Evolutionary conservation across 2,888 invertebrate species (phyloP).

Genomic region (Epinotia nisella): DNA sequence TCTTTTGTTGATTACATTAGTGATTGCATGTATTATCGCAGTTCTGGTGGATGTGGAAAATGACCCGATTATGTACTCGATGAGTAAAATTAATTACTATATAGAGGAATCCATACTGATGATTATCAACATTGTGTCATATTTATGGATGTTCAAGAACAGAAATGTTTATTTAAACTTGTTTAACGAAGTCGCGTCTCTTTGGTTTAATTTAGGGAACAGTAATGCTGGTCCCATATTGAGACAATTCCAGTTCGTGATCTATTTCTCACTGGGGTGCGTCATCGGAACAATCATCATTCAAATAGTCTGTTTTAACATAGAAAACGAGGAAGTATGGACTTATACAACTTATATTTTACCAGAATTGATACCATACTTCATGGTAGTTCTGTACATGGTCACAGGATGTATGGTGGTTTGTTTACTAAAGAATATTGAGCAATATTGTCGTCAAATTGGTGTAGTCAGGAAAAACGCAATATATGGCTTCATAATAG

Average conservation of each 20-base stretch:
- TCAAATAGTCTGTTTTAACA: background rate
- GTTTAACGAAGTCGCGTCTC: background rate
- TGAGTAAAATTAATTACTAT: background rate
- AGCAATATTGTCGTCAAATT: background rate
- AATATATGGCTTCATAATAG: background rate
- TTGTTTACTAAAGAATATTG: background rate
- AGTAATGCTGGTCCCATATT: background rate
- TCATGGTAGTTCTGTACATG: background rate
- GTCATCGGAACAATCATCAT: background rate
- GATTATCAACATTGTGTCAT: background rate
- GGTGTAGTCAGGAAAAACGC: background rate
- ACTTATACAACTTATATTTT: background rate
- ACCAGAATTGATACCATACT: background rate
- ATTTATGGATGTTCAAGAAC: background rate
- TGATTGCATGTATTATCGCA: background rate
- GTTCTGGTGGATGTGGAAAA: background rate
- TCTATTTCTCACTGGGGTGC: background rate
- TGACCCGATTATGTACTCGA: background rate
- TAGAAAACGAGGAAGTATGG: background rate
- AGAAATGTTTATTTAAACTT: background rate
- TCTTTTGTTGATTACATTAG: background rate
- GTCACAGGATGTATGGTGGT: background rate
- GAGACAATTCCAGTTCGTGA: background rate
- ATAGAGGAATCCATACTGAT: background rate
- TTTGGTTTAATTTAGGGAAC: background rate